Evolutionary conservation across 2,888 invertebrate genomes (phyloP), one percentile per base, ranked within the genome.

Genomic region (Drosophila mimica): DNA sequence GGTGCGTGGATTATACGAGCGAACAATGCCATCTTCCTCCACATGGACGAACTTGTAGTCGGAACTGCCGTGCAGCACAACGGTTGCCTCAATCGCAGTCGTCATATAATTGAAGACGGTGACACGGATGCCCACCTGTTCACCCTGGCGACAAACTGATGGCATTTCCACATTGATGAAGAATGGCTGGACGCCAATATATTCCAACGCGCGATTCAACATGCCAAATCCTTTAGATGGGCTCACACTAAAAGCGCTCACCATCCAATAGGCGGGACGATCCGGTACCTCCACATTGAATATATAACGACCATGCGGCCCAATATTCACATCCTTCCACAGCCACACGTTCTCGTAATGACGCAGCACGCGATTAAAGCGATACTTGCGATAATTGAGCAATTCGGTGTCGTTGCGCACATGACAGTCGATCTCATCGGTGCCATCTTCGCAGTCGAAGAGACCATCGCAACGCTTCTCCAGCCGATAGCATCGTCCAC

Each of bases 81-180:
- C 97, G 0, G 97, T 96, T 0, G 97, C 97, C 93, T 98, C 97
- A 68, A 98, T 95, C 76, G 96, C 95, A 76, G 95, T 95, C 56
- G 95, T 95, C 96, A 97, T 96, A 93, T 98, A 98, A 94, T 99
- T 99, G 93, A 99, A 99, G 9, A 99, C 97, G 0, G 97, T 96
- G 0, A 98, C 97, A 34, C 99, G 95, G 36, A 99, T 95, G 13
- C 99, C 99, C 40, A 99, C 95, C 93, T 99, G 98, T 93, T 99
- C 99, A 6, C 99, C 99, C 92, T 98, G 97, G 43, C 96, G 95
- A 87, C 97, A 96, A 38, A 94, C 93, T 0, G 94, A 95, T 0
- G 99, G 98, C 94, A 98, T 98, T 92, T 99, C 99, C 57, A 98
- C 97, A 89, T 97, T 97, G 84, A 99, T 98, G 94, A 97, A 99